Evolutionary conservation across 2,113 vertebrate species (phyloP).

Genomic region (Stigmatopora argus): DNA sequence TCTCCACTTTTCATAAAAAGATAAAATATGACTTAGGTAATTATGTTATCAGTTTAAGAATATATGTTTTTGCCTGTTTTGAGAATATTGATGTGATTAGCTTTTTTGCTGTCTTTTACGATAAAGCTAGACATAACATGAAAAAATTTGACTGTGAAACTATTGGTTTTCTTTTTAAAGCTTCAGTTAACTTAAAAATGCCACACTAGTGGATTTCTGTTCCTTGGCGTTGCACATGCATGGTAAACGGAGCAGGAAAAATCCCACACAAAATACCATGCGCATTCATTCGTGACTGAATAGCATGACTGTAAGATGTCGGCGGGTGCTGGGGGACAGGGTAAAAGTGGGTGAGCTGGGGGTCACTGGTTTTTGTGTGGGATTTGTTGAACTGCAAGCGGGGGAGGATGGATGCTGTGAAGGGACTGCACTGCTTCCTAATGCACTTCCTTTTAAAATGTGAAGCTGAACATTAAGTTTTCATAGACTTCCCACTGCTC

Average conservation of each 20-base stretch:
- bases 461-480: slow-evolving; percentile 63
- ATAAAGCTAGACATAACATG: background rate
- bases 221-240: slow-evolving; percentile 17
- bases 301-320: slow-evolving; percentile 19
- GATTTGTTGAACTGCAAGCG: slow-evolving; percentile 41
- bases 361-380: slow-evolving; percentile 31
- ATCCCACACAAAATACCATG: slow-evolving; percentile 28
- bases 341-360: slow-evolving; percentile 10
- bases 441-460: slow-evolving; percentile 67
- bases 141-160: background rate
- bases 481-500: slow-evolving; percentile 57
- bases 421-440: slow-evolving; percentile 44
- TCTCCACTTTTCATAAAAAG: no score
- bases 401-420: slow-evolving; percentile 34
- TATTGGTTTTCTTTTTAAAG: background rate
- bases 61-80: slow-evolving; percentile 12
- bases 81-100: no score
- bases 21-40: no score
- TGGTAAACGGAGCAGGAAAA: slow-evolving; percentile 22
- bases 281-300: slow-evolving; percentile 28
- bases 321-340: background rate
- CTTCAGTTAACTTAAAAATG: background rate
- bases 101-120: background rate
- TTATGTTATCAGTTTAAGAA: no score
- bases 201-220: background rate